Conservation (phyloP, 2,888 invertebrate species). For the Lampropteryx suffumata region DNA sequence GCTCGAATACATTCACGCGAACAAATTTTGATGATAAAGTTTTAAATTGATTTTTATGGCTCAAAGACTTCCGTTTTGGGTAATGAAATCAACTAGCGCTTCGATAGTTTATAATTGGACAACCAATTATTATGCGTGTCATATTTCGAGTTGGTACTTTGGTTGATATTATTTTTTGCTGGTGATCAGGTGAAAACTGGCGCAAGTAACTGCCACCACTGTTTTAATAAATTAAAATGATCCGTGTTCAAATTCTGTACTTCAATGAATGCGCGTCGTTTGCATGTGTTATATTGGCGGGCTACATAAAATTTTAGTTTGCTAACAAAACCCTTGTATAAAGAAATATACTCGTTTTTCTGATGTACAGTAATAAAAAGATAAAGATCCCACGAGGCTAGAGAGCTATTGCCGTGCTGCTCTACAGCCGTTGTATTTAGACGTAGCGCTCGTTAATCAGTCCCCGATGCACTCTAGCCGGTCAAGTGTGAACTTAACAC, state of each 20-base stretch:
- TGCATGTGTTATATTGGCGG: too few relatives aligned
- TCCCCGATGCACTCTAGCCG: conserved; percentile 30
- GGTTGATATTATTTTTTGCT: not conserved
- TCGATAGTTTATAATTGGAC: conserved; percentile 14
- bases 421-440: conserved; percentile 2
- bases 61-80: conserved; percentile 8
- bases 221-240: too few relatives aligned
- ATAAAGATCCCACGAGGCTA: conserved; percentile 6
- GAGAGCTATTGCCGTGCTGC: not conserved
- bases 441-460: conserved; percentile 41
- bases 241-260: too few relatives aligned
- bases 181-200: too few relatives aligned
- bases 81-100: conserved; percentile 12
- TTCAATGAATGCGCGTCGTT: too few relatives aligned
- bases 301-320: too few relatives aligned
- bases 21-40: conserved; percentile 3
- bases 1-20: conserved; percentile 38
- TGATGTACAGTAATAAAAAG: not conserved
- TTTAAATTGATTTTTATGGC: conserved; percentile 13
- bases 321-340: not conserved
- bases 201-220: too few relatives aligned
- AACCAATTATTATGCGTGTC: not conserved
- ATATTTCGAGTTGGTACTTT: not conserved
- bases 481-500: conserved; percentile 8
- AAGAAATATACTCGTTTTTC: not conserved